Evolutionary conservation across 2,797 vertebrate species (phyloP).

Genomic region (Geotrypetes seraphini): DNA sequence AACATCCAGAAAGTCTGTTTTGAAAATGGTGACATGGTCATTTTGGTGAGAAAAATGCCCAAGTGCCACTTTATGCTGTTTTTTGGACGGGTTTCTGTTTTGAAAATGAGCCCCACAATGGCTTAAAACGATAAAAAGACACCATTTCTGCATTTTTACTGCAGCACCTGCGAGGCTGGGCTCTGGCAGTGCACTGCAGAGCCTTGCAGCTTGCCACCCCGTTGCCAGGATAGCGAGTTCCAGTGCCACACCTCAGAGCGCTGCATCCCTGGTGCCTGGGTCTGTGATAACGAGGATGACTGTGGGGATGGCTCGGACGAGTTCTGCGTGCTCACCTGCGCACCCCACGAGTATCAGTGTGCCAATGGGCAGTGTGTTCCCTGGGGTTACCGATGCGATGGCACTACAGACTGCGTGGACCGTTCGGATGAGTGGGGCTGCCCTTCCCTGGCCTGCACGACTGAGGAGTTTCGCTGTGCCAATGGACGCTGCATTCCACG

Average conservation of each 20-base stretch:
- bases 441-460: conserved; percentile 42
- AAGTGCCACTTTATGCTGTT: too few relatives aligned
- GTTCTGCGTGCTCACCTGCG: conserved; percentile 57
- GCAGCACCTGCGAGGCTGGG: conserved; percentile 66
- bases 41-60: too few relatives aligned
- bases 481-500: conserved; percentile 51
- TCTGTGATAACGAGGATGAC: conserved; percentile 85
- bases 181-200: conserved; percentile 56
- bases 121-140: too few relatives aligned
- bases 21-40: too few relatives aligned
- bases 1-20: too few relatives aligned
- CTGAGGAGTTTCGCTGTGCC: conserved; percentile 55
- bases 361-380: conserved; percentile 62
- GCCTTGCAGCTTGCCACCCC: conserved; percentile 34
- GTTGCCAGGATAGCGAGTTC: conserved; percentile 64
- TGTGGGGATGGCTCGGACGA: conserved; percentile 84
- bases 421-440: conserved; percentile 72
- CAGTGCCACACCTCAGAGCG: conserved; percentile 49
- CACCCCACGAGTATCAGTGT: conserved; percentile 60
- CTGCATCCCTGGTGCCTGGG: conserved; percentile 72
- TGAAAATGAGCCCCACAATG: too few relatives aligned
- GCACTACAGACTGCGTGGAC: conserved; percentile 66
- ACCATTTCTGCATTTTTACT: too few relatives aligned
- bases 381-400: conserved; percentile 63
- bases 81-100: too few relatives aligned